Evolutionary conservation across 2,888 invertebrate species (phyloP), one percentile per base, ranked within the genome.

Genomic region (Cactoblastis cactorum): DNA sequence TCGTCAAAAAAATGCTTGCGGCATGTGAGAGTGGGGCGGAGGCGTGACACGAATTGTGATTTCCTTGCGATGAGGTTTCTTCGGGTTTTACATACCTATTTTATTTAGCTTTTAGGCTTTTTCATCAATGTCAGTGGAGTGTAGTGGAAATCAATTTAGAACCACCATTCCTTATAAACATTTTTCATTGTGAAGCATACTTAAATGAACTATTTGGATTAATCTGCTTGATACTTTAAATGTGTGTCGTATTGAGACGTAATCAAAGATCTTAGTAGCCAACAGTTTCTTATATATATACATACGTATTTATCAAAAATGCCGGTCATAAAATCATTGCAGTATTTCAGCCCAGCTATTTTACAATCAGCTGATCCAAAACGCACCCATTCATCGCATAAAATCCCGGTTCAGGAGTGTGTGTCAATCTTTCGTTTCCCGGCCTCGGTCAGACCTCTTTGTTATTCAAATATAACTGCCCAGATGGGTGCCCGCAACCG

Each of bases 391-490:
- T 61, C 37, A 38, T 37, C 57, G 54, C 58, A 59, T 58, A 65
- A 59, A 61, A 14, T 62, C 63, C 57, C 57, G 54, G 56, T 60
- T 34, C 33, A 49, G 59, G 57, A 55, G 57, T 62, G 61, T 58
- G 69, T 77, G 82, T 83, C 81, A 83, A 73, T 80, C 80, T 77
- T 67, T 69, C 77, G 60, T 74, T 80, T 80, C 56, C 63, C 68
- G 61, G 67, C 56, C 70, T 61, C 75, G 77, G 76, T 74, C 77
- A 74, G 67, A 58, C 57, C 67, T 64, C 77, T 80, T 85, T 85
- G 85, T 85, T 84, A 85, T 85, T 83, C 72, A 83, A 81, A 85
- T 85, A 65, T 69, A 74, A 75, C 71, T 67, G 67, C 69, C 70
- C 80, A 75, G 76, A 76, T 77, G 78, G 65, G 61, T 65, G 61